These are phyloP conservation scores for Eulemur rubriventer DNA, from an alignment of 2,797 vertebrate species.

Conservation along the genomic window DNA sequence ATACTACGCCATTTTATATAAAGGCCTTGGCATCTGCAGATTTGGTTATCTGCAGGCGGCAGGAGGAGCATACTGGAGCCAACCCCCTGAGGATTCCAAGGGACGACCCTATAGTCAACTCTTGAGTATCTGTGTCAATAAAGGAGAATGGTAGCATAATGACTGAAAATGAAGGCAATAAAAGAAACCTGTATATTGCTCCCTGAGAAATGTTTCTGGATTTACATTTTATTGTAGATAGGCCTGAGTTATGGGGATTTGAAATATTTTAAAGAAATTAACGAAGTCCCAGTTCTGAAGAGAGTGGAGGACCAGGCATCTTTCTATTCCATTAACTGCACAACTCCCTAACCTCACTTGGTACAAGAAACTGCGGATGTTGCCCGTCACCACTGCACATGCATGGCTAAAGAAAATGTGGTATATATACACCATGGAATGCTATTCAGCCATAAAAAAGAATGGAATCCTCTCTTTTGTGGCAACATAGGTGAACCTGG, in stretches of 20 bases:
- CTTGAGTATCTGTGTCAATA: neutral
- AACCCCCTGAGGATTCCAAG: neutral
- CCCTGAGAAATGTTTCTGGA: neutral
- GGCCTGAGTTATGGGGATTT: neutral
- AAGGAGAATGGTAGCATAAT: neutral
- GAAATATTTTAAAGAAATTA: conserved; percentile 12
- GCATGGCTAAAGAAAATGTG: neutral
- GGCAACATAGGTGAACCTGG: neutral
- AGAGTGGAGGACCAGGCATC: neutral
- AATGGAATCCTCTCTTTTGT: neutral
- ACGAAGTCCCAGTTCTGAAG: neutral
- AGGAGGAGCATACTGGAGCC: neutral
- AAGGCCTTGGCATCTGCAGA: neutral
- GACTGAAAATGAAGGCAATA: neutral
- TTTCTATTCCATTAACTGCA: neutral
- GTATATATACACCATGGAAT: neutral
- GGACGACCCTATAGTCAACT: neutral
- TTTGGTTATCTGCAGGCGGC: neutral
- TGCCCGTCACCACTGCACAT: accelerated
- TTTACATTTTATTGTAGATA: neutral
- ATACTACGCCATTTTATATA: neutral
- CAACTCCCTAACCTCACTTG: accelerated
- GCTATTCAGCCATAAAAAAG: neutral
- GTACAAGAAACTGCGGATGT: neutral
- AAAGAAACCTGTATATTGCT: neutral